These are phyloP conservation scores for Ceyx margarethae DNA, from an alignment of 2,113 vertebrate genomes.

Conservation along the genomic window DNA sequence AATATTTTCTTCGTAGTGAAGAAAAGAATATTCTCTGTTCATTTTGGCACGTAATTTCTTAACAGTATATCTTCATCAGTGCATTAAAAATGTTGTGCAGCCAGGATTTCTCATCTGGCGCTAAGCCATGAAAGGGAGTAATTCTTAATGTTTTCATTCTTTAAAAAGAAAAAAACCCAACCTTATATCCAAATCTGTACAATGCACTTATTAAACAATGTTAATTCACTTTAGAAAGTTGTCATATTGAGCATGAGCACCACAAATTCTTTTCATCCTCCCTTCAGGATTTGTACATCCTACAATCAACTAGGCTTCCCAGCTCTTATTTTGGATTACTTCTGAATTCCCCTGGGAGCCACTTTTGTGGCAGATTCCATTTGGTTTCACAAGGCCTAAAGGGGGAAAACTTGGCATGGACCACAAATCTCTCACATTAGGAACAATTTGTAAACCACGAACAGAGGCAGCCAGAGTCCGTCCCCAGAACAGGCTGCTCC, in stretches of 20 bases:
- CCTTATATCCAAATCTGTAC: not conserved
- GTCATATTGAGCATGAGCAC: slow-evolving; percentile 12
- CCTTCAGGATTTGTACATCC: slow-evolving; percentile 21
- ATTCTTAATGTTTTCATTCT: not conserved
- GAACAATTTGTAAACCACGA: slow-evolving; percentile 74
- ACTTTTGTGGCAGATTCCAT: slow-evolving; percentile 76
- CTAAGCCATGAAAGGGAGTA: not conserved
- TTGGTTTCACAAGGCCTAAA: slow-evolving; percentile 73
- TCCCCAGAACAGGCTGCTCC: slow-evolving; percentile 73
- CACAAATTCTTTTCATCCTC: slow-evolving; percentile 60
- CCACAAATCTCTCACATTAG: slow-evolving; percentile 75
- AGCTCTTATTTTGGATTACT: slow-evolving; percentile 63
- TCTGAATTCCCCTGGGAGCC: slow-evolving; percentile 65
- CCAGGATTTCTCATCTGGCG: not conserved
- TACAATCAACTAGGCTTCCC: slow-evolving; percentile 50
- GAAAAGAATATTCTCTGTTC: not conserved
- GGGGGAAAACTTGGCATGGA: slow-evolving; percentile 72
- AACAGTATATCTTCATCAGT: not conserved
- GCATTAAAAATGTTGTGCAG: not conserved
- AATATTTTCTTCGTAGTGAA: not conserved
- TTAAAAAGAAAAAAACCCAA: not conserved
- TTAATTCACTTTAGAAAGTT: slow-evolving; percentile 10
- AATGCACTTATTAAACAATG: not conserved
- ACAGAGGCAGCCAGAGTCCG: slow-evolving; percentile 65
- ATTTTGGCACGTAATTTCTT: not conserved